These are phyloP conservation scores for Anas platyrhynchos DNA, from an alignment of 2,113 vertebrate species.

Conservation along the genomic window DNA sequence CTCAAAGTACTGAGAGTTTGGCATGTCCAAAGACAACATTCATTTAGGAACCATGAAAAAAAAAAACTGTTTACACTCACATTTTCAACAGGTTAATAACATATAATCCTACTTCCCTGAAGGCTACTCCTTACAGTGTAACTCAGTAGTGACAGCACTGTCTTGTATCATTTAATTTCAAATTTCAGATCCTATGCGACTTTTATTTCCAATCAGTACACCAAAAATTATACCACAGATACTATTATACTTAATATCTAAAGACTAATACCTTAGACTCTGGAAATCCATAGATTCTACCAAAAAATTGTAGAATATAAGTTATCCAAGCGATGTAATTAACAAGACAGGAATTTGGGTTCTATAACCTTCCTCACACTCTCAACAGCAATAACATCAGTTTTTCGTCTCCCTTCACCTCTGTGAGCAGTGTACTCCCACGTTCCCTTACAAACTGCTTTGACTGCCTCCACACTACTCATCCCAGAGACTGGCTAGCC, in stretches of 20 bases:
- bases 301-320: not conserved
- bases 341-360: not conserved
- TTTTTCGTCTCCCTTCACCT: not conserved
- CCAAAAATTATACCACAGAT: slow-evolving; percentile 11
- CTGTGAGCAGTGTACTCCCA: not conserved
- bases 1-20: slow-evolving; percentile 35
- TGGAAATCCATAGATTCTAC: slow-evolving; percentile 4
- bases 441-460: not conserved
- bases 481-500: not conserved
- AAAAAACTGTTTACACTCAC: slow-evolving; percentile 45
- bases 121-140: slow-evolving; percentile 46
- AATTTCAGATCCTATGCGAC: slow-evolving; percentile 55
- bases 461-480: not conserved
- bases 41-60: slow-evolving; percentile 32
- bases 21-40: slow-evolving; percentile 48
- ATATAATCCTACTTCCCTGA: slow-evolving; percentile 65
- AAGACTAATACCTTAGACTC: not conserved
- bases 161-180: slow-evolving; percentile 65
- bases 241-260: not conserved
- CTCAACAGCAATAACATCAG: not conserved
- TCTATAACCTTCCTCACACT: not conserved
- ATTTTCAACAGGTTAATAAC: slow-evolving; percentile 65
- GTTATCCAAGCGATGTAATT: not conserved
- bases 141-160: slow-evolving; percentile 46
- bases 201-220: slow-evolving; percentile 55